phyloP scores from a whole-genome alignment of 1,140 invertebrate genomes.

The Matsumurasca onukii region DNA sequence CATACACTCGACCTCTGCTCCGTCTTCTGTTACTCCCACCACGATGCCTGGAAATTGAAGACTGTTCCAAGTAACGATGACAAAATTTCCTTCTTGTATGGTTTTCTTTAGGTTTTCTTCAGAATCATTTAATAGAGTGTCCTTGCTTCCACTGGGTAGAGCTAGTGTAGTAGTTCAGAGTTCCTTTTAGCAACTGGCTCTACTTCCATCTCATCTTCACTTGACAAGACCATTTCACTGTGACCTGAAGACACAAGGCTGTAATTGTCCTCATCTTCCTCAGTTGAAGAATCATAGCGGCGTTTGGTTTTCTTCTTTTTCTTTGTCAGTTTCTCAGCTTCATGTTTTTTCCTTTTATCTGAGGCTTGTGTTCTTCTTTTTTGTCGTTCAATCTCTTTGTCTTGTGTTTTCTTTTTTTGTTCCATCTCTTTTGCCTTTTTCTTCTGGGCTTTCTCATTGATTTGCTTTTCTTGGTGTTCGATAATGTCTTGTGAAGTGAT shows the following conservation, averaged over 20 bases:
- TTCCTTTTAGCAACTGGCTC: not conserved
- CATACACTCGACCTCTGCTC: constrained; percentile 27
- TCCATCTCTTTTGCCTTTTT: not conserved
- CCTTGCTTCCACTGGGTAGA: not conserved
- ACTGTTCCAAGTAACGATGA: too few relatives aligned
- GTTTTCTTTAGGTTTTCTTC: not conserved
- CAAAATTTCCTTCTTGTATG: not conserved
- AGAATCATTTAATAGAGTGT: too few relatives aligned
- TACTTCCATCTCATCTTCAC: too few relatives aligned
- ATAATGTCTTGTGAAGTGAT: not conserved
- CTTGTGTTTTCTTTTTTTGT: not conserved
- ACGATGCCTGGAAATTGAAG: too few relatives aligned
- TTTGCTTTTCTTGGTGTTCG: not conserved
- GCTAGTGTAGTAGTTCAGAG: not conserved
- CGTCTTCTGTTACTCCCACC: too few relatives aligned
- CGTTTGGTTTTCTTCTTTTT: not conserved
- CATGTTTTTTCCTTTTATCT: not conserved
- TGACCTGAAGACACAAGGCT: constrained; percentile 12
- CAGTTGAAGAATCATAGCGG: not conserved
- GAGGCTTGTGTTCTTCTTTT: not conserved
- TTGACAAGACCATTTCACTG: constrained; percentile 9
- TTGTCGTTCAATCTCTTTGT: too few relatives aligned
- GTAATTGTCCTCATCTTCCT: not conserved
- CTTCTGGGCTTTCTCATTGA: not conserved
- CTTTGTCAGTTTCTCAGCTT: constrained; percentile 8